These are phyloP conservation scores for Amazona guildingii DNA, from an alignment of 2,113 vertebrate species.

Conservation along the genomic window DNA sequence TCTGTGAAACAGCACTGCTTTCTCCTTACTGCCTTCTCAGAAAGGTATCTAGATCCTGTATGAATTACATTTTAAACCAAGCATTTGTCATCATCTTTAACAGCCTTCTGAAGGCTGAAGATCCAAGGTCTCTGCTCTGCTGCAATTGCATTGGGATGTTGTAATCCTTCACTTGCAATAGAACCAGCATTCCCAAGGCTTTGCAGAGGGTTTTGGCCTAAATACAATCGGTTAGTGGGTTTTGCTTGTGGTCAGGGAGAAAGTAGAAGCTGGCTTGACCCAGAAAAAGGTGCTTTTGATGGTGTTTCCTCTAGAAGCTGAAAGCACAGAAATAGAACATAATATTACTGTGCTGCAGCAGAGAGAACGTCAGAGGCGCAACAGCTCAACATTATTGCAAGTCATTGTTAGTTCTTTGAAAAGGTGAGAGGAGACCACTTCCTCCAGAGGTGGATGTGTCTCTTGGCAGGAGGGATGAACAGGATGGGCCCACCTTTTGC, in stretches of 20 bases:
- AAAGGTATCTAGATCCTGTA: background rate
- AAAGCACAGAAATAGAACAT: background rate
- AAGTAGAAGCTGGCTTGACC: background rate
- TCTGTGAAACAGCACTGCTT: background rate
- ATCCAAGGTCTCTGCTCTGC: background rate
- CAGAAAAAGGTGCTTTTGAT: background rate
- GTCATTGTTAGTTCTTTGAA: background rate
- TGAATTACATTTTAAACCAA: background rate
- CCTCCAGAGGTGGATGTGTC: accelerated
- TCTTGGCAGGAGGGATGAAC: background rate
- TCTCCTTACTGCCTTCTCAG: background rate
- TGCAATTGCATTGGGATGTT: background rate
- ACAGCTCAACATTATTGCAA: background rate
- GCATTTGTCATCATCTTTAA: background rate
- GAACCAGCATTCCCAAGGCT: background rate
- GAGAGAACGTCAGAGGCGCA: background rate
- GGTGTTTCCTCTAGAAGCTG: background rate
- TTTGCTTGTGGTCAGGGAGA: background rate
- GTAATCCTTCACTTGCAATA: background rate
- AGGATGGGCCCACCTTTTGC: background rate
- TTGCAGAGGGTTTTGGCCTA: background rate
- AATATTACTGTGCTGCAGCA: background rate
- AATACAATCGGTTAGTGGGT: background rate
- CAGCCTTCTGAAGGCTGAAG: background rate
- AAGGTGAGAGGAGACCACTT: background rate